Evolutionary conservation across 2,797 vertebrate genomes (phyloP), one percentile per base, ranked within the genome.

Genomic region (Podarcis siculus): DNA sequence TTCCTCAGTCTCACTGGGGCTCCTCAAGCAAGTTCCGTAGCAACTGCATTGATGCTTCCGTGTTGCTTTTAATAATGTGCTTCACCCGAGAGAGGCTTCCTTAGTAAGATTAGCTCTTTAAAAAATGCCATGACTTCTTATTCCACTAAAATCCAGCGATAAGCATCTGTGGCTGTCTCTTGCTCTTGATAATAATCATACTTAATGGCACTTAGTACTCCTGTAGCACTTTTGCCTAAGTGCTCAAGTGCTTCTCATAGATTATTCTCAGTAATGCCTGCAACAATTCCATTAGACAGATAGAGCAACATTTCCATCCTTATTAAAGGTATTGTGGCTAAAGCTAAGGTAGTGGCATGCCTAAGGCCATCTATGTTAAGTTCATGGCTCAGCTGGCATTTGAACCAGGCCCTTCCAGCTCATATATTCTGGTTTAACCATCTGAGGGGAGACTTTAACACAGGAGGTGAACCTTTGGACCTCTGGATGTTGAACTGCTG

Each of bases 11-110:
- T 83, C 37, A 55, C 81, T 45, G 58, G 8, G 12, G 30, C 76
- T 89, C 15, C 49, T 49, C 73, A 83, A 76, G 89, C 81, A 45
- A 66, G 64, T 81, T 90, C 80, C 61, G 82, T 78, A 58, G 42
- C 85, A 89, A 85, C 30, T 92, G n/a, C 80, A 55, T 37, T 77
- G 87, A 4, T 80, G 37, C 39, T 90, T 89, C 76, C 3, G 0
- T 72, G 12, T 71, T 90, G 17, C 30, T 87, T 86, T 90, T 78
- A 7, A 8, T 67, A 76, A 75, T 30, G 3, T 49, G 13, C 66
- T 8, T 89, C 73, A 55, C 8, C 30, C 77, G 64, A 90, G 79
- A 88, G n/a, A n/a, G 71, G 25, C 81, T 89, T 77, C 49, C 82
- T 64, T 87, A 82, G 87, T 79, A 27, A 89, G 27, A 80, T 42